Base-by-base conservation (phyloP, 2,888 invertebrate genomes). In the Zaprionus lineosus region DNA sequence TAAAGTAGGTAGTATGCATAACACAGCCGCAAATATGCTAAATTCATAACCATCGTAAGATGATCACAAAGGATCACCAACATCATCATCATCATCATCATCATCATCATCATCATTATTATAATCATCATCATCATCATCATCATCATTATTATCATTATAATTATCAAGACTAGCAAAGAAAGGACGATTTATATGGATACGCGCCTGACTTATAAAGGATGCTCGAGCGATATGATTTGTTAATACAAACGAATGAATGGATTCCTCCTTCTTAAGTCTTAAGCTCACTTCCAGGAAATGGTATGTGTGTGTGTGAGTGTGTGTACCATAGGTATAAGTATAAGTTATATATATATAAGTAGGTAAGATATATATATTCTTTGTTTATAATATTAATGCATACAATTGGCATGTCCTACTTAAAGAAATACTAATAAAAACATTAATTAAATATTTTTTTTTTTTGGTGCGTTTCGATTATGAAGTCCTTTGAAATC, bases 11-110 rank as follows among this genome's bases (percentile, higher is more conserved):
- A 75, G 64, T 84, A 78, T 78, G 78, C 78, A 84, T 83, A 76
- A 78, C 86, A 86, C 78, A 78, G 86, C 86, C 81, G 86, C 78
- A 78, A n/a, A 78, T 85, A 78, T 85, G 78, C 78, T 78, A 85
- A 78, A 67, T 59, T 84, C 77, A 84, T 81, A 84, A 84, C 55
- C 68, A 75, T 74, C 53, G 53, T 59, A 41, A 51, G 55, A 62
- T 62, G 70, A 81, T 72, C 48, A 55, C 40, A 60, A 31, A 48
- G n/a, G n/a, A n/a, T n/a, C n/a, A n/a, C n/a, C n/a, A n/a, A n/a
- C n/a, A n/a, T n/a, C n/a, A n/a, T n/a, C n/a, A n/a, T n/a, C n/a
- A n/a, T n/a, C n/a, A 74, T 71, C 55, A 77, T 62, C 55, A 63
- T 56, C 28, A 56, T 40, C 24, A 56, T 55, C 56, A 74, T 71